Base-by-base conservation (phyloP, 2,113 vertebrate genomes). In the Macroglossus sobrinus region DNA sequence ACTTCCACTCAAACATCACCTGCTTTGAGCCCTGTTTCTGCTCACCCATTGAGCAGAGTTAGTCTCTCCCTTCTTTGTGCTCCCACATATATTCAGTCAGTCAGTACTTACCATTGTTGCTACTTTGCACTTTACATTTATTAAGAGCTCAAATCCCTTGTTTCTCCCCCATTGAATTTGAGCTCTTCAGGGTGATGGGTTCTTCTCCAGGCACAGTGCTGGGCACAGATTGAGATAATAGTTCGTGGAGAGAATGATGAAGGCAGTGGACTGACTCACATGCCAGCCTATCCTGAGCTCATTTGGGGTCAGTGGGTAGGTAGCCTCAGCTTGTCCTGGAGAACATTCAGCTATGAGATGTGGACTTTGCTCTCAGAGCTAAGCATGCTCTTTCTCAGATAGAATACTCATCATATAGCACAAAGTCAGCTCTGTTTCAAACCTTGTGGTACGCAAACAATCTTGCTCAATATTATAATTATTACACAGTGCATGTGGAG, bases 181-280 rank as follows among this genome's bases (percentile, higher is more conserved):
- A 59, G 2, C 14, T 81, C 53, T 47, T 7, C 10, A 19, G 16
- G 47, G 40, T 50, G 28, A 38, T 7, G 24, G 11, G 18, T 18
- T 76, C 0, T 80, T 80, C 69, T 35, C 90, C 21, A 68, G 53
- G n/a, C 38, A 50, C 15, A 18, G 66, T 74, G 12, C 43, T 11
- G 1, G 66, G 45, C 35, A 30, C 16, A 61, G 35, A 53, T 28
- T 68, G 47, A 33, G 2, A 57, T 93, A 30, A 24, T n/a, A 38
- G 63, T 57, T 0, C 1, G 0, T 14, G 10, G 33, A 84, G 30
- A 6, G 35, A 59, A 6, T 1, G 21, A 33, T 0, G 6, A 1
- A 12, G 24, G 30, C 19, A 19, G 38, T 24, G 53, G 35, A 8
- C 7, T 4, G 30, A 69, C 43, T 76, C 47, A 35, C 30, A 3